phyloP scores from a whole-genome alignment of 2,797 vertebrate genomes.

The Peromyscus aztecus region DNA sequence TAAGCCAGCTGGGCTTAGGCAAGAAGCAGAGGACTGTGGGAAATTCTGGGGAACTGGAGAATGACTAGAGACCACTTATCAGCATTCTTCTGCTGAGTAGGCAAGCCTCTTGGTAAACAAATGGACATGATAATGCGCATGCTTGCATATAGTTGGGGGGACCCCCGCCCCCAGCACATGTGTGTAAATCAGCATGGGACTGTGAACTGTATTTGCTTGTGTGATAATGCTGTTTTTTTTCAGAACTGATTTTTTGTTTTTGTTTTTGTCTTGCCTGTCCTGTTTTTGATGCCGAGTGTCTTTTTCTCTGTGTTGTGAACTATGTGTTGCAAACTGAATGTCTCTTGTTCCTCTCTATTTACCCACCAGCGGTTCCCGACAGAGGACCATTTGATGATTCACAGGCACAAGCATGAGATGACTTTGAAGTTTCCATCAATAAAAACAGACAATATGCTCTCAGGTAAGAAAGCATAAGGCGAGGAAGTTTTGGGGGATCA shows the following conservation, averaged over 20 bases:
- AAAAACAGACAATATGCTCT: constrained; percentile 99
- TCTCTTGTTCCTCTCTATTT: constrained; percentile 83
- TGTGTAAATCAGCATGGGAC: constrained; percentile 52
- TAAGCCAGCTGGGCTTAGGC: neutral
- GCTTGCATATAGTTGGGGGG: neutral
- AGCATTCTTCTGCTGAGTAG: neutral
- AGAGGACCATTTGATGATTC: constrained; percentile 99
- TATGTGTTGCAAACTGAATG: constrained; percentile 84
- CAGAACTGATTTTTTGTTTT: constrained; percentile 26
- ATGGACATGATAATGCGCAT: neutral
- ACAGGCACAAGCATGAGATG: constrained; percentile 99
- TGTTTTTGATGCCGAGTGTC: constrained; percentile 78
- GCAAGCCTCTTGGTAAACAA: neutral
- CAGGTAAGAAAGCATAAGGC: constrained; percentile 92
- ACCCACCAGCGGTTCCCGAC: constrained; percentile 96
- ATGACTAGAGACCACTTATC: neutral
- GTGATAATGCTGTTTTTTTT: constrained; percentile 72
- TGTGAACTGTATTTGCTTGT: constrained; percentile 60
- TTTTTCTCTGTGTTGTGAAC: constrained; percentile 80
- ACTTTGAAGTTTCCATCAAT: constrained; percentile 99
- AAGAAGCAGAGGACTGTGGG: neutral
- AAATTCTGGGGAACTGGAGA: neutral
- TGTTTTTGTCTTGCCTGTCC: constrained; percentile 26
- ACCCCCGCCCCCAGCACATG: neutral
- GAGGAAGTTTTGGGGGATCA: constrained; percentile 60